Percentiles rank a stretch among this genome's conserved stretches.
These are phyloP conservation scores for Acanthococcus lagerstroemiae DNA, from an alignment of 2,888 invertebrate genomes.

Conservation along the genomic window DNA sequence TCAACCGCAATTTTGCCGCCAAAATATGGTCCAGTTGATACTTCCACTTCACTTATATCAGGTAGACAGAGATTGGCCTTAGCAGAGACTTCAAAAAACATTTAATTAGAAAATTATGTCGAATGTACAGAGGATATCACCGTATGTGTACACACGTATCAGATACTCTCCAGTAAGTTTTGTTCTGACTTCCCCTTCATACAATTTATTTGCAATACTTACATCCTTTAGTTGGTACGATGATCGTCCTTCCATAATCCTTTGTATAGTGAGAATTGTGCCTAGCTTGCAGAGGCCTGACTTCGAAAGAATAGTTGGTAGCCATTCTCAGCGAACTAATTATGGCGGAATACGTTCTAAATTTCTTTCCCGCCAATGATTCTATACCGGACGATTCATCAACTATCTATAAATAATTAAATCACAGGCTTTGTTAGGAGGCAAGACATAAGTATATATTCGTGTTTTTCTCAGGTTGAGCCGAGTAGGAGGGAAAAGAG, in stretches of 20 bases:
- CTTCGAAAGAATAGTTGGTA: conserved; percentile 70
- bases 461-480: too few relatives aligned
- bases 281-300: conserved; percentile 47
- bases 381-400: conserved; percentile 37
- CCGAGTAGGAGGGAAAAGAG: too few relatives aligned
- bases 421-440: too few relatives aligned
- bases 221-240: conserved; percentile 76
- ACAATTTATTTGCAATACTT: too few relatives aligned
- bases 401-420: conserved; percentile 36
- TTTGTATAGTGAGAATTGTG: conserved; percentile 44
- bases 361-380: conserved; percentile 39
- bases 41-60: conserved; percentile 70
- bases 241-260: conserved; percentile 54
- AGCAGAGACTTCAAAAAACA: conserved; percentile 58
- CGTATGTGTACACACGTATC: too few relatives aligned
- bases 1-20: conserved; percentile 67
- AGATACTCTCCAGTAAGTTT: too few relatives aligned
- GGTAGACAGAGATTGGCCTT: conserved; percentile 68
- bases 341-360: conserved; percentile 48
- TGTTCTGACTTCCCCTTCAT: too few relatives aligned
- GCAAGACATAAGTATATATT: too few relatives aligned
- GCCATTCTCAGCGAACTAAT: conserved; percentile 67
- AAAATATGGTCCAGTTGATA: conserved; percentile 71
- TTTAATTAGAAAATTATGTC: too few relatives aligned
- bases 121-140: too few relatives aligned